Base-by-base conservation (phyloP, 2,888 invertebrate species). In the Drosophila pegasa region DNA sequence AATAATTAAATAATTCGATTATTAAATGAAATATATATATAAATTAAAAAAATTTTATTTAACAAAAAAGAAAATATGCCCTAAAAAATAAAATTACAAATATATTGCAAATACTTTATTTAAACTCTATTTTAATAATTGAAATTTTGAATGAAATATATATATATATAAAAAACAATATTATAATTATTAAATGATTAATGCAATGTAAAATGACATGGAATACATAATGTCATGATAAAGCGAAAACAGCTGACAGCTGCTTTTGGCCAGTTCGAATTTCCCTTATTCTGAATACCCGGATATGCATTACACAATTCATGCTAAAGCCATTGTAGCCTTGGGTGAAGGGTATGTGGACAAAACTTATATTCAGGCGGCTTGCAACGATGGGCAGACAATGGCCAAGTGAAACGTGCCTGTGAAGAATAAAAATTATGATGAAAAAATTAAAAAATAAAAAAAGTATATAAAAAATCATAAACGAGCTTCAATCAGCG, bases 381-480 rank as follows among this genome's bases (percentile, higher is more conserved):
- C 38, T 70, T 62, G 45, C 54, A 54, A 31, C 47, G 55, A 62
- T 63, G 63, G 70, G 45, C 57, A 72, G 40, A 75, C 71, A 78
- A 78, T 78, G 65, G 69, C 47, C 27, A 69, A 71, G 47, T 56
- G 58, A 75, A 72, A 76, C 75, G 72, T 76, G 75, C 63, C 69
- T 55, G 75, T 29, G 50, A 70, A 75, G 73, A 74, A 71, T 76
- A 60, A 71, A 68, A 64, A 69, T 55, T 43, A 55, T 45, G 41
- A 71, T 54, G 38, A 38, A 47, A 43, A 55, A 45, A n/a, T n/a
- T n/a, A n/a, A n/a, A n/a, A n/a, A n/a, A n/a, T n/a, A 40, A 45
- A 64, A 58, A 12, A 12, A 12, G 9, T 9, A 45, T 22, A 54
- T 40, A 41, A 47, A 52, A 57, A 75, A 71, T 78, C 58, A 77